A percentile compares a stretch with the other conserved stretches of the same genome.
Evolutionary conservation across 1,140 invertebrate genomes (phyloP).

Genomic region (Nylanderia fulva): DNA sequence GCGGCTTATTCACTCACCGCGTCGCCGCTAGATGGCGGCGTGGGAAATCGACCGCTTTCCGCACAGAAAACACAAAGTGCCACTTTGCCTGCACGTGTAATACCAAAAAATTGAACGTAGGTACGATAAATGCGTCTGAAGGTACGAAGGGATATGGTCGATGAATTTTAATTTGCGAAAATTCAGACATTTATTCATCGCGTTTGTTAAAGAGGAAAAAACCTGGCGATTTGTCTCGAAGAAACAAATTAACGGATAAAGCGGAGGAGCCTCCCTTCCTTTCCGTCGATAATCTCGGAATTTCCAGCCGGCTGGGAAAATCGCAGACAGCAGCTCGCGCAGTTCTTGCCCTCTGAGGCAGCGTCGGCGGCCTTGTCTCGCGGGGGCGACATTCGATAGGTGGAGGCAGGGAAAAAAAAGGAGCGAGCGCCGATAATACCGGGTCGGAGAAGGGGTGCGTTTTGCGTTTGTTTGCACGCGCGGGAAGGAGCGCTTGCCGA

Average conservation of each 20-base stretch:
- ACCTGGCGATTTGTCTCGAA: slow-evolving; percentile 21
- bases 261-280: slow-evolving; percentile 19
- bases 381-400: slow-evolving; percentile 56
- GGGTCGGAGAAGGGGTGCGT: slow-evolving; percentile 5
- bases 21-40: too few species aligned
- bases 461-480: slow-evolving; percentile 58
- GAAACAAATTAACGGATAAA: slow-evolving; percentile 23
- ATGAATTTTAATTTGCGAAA: slow-evolving; percentile 1
- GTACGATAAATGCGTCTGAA: too few species aligned
- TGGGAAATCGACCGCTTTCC: too few species aligned
- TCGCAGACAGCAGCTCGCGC: slow-evolving; percentile 41
- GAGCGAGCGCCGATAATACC: slow-evolving; percentile 61
- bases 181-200: background rate
- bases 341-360: slow-evolving; percentile 43
- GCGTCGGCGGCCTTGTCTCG: background rate
- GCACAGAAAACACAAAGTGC: too few species aligned
- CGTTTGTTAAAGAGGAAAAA: background rate
- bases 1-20: too few species aligned
- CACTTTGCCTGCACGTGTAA: too few species aligned
- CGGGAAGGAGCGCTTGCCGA: slow-evolving; percentile 62
- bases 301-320: slow-evolving; percentile 39
- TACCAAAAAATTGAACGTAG: too few species aligned
- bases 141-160: too few species aligned
- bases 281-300: slow-evolving; percentile 42
- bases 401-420: slow-evolving; percentile 11